phyloP scores from a whole-genome alignment of 1,140 invertebrate genomes.

The Riptortus pedestris region DNA sequence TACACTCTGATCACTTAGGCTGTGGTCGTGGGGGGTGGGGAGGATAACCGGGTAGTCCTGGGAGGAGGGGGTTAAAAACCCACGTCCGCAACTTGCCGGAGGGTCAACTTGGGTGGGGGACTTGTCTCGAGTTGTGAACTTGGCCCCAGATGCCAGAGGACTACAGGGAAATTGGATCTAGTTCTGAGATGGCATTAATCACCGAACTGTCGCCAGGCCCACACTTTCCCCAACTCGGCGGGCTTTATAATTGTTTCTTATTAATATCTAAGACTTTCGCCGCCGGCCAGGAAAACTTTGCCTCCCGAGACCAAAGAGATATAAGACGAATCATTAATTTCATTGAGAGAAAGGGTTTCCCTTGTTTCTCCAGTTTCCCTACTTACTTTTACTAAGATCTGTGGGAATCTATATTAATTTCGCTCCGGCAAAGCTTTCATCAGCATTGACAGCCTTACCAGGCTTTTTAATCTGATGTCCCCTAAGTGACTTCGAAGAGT shows the following conservation, averaged over 20 bases:
- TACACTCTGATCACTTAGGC: slow-evolving; percentile 14
- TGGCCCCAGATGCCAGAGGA: slow-evolving; percentile 9
- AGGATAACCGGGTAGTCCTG: too few species aligned
- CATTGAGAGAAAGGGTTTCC: slow-evolving; percentile 4
- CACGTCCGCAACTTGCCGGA: background rate
- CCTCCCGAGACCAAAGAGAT: background rate
- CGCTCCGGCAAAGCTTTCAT: background rate
- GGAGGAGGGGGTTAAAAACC: too few species aligned
- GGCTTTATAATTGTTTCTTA: slow-evolving; percentile 25
- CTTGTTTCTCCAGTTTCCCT: background rate
- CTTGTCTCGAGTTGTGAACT: slow-evolving; percentile 10
- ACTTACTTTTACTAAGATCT: background rate
- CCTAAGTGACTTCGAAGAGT: too few species aligned
- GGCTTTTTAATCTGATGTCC: too few species aligned
- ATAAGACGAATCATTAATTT: slow-evolving; percentile 17
- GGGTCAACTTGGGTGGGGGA: background rate
- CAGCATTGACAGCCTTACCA: too few species aligned
- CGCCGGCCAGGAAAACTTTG: slow-evolving; percentile 1
- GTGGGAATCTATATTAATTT: background rate
- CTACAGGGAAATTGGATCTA: slow-evolving; percentile 10
- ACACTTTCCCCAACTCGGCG: slow-evolving; percentile 1
- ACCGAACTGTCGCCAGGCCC: slow-evolving; percentile 16
- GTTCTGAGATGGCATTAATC: slow-evolving; percentile 21
- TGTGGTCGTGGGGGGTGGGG: too few species aligned
- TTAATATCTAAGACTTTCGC: slow-evolving; percentile 17